Evolutionary conservation across 2,113 vertebrate species (phyloP).

Genomic region (Pluvialis apricaria): DNA sequence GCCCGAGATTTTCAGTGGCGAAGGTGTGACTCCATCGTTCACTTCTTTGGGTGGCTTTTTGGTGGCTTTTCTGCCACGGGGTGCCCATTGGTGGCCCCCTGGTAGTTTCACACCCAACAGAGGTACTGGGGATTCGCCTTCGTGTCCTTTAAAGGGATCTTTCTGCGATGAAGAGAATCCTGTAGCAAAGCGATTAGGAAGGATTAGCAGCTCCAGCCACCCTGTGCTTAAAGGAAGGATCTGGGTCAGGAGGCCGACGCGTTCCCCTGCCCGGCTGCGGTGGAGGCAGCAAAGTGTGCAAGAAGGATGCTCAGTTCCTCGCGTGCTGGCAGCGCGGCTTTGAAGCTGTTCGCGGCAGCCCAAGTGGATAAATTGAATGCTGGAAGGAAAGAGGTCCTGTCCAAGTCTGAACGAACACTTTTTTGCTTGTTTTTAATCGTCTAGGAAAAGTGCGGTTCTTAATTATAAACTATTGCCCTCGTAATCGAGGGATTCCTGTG

Average conservation of each 20-base stretch:
- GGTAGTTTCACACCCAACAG: not conserved
- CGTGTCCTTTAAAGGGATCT: not conserved
- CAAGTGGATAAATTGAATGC: rapidly evolving
- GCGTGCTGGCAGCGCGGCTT: not conserved
- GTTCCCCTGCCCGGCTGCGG: not conserved
- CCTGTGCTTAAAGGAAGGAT: not conserved
- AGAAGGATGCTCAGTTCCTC: not conserved
- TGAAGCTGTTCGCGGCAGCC: not conserved
- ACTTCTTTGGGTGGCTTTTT: not conserved
- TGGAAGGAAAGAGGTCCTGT: not conserved
- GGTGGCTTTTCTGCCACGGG: not conserved
- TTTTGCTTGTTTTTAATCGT: not conserved
- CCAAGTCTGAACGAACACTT: not conserved
- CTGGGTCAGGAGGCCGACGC: not conserved
- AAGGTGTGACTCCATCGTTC: rapidly evolving
- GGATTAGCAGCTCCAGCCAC: constrained; percentile 9
- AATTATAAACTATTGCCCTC: not conserved
- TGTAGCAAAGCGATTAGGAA: not conserved
- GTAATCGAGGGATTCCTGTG: not conserved
- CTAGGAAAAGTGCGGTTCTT: not conserved
- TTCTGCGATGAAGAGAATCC: not conserved
- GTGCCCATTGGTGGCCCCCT: rapidly evolving
- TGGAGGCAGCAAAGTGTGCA: not conserved
- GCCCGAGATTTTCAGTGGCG: not conserved
- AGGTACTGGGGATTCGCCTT: not conserved